Evolutionary conservation across 1,140 invertebrate genomes (phyloP).

Genomic region (Euwallacea fornicatus): DNA sequence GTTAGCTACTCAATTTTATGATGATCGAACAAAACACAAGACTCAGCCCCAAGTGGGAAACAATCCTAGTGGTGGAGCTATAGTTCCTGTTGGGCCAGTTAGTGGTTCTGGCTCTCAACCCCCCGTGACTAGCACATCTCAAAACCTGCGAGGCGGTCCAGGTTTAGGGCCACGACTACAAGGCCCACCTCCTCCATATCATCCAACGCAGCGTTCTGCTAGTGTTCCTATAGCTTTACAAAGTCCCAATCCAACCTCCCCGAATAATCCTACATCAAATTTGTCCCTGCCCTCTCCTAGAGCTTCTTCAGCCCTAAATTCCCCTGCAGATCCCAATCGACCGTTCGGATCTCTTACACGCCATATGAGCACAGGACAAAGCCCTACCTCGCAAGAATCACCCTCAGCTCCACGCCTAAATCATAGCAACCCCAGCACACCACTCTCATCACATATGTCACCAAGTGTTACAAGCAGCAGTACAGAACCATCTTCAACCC

Average conservation of each 20-base stretch:
- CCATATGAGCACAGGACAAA: conserved; percentile 63
- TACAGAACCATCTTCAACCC: conserved; percentile 52
- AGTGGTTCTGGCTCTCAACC: conserved; percentile 36
- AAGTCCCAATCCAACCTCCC: conserved; percentile 70
- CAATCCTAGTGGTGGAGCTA: conserved; percentile 23
- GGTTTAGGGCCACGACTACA: conserved; percentile 64
- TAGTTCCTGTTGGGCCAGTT: conserved; percentile 43
- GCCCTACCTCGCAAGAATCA: conserved; percentile 61
- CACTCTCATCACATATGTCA: conserved; percentile 65
- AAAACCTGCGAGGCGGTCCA: conserved; percentile 53
- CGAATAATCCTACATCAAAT: conserved; percentile 70
- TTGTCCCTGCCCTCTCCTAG: conserved; percentile 71
- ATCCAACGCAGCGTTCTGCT: conserved; percentile 77
- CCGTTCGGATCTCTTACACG: conserved; percentile 53
- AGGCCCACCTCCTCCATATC: conserved; percentile 85
- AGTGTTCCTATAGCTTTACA: conserved; percentile 80
- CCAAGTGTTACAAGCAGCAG: conserved; percentile 58
- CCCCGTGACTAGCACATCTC: conserved; percentile 20
- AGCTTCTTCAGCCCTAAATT: conserved; percentile 69
- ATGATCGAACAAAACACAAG: conserved; percentile 60
- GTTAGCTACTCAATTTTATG: conserved; percentile 81
- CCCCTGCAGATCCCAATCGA: conserved; percentile 65
- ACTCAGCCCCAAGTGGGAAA: conserved; percentile 42
- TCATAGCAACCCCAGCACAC: conserved; percentile 71
- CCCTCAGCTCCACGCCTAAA: conserved; percentile 59